These are phyloP conservation scores for Eonycteris spelaea DNA, from an alignment of 2,113 vertebrate species.

Conservation along the genomic window DNA sequence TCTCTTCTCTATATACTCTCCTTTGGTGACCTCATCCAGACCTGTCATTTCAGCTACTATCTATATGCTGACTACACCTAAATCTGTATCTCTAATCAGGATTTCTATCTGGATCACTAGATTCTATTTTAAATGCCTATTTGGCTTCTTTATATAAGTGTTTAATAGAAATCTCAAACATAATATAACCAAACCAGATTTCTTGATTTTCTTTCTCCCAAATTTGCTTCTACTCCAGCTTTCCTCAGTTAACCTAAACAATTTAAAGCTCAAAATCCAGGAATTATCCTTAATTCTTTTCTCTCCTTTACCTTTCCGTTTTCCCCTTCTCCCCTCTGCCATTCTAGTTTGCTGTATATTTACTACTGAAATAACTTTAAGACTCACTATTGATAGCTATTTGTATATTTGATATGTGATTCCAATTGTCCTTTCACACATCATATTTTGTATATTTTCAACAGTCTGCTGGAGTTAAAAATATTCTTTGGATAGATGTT, in stretches of 20 bases:
- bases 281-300: neutral
- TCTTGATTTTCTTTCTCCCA: neutral
- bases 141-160: neutral
- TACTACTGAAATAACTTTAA: neutral
- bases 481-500: neutral
- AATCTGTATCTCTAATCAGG: neutral
- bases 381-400: neutral
- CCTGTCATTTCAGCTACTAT: neutral
- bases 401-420: neutral
- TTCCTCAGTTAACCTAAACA: neutral
- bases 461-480: neutral
- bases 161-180: neutral
- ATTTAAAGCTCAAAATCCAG: neutral
- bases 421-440: neutral
- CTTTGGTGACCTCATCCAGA: neutral
- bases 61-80: neutral
- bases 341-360: neutral
- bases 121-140: neutral
- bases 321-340: neutral
- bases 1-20: neutral
- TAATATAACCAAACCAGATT: neutral
- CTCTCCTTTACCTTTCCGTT: neutral
- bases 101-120: neutral
- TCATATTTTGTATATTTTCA: neutral
- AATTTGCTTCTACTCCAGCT: neutral